Conservation (phyloP, 2,113 vertebrate genomes). For the Gopherus evgoodei region DNA sequence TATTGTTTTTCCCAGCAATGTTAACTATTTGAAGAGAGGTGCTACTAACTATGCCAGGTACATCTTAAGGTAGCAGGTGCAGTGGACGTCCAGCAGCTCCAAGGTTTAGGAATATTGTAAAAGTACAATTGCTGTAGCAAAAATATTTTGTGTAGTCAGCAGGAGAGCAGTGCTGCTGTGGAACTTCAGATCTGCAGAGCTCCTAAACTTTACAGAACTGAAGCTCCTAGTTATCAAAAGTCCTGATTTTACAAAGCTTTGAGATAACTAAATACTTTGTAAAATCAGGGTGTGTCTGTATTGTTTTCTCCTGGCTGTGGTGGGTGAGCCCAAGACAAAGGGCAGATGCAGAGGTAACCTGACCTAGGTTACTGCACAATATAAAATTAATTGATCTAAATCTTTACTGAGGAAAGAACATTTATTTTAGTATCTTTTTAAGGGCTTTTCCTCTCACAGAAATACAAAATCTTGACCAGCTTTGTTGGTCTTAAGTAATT, state of each 20-base stretch:
- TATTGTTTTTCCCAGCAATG: background rate
- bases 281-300: constrained; percentile 13
- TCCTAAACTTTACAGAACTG: background rate
- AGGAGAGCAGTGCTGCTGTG: constrained; percentile 26
- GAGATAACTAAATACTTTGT: background rate
- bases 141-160: background rate
- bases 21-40: background rate
- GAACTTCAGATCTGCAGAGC: background rate
- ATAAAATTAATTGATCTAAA: background rate
- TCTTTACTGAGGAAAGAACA: background rate
- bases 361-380: background rate
- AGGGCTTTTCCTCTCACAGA: background rate
- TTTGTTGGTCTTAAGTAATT: constrained; percentile 35
- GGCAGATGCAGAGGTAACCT: constrained; percentile 19
- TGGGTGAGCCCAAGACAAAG: background rate
- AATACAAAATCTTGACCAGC: background rate
- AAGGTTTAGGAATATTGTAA: constrained; percentile 10
- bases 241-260: background rate
- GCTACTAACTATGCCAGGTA: background rate
- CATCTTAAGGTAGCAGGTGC: background rate
- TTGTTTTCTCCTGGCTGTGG: background rate
- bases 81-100: constrained; percentile 11
- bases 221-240: background rate
- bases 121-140: constrained; percentile 8
- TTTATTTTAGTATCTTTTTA: background rate